Conservation (phyloP, 2,113 vertebrate genomes). For the Cochlearius cochlearius region DNA sequence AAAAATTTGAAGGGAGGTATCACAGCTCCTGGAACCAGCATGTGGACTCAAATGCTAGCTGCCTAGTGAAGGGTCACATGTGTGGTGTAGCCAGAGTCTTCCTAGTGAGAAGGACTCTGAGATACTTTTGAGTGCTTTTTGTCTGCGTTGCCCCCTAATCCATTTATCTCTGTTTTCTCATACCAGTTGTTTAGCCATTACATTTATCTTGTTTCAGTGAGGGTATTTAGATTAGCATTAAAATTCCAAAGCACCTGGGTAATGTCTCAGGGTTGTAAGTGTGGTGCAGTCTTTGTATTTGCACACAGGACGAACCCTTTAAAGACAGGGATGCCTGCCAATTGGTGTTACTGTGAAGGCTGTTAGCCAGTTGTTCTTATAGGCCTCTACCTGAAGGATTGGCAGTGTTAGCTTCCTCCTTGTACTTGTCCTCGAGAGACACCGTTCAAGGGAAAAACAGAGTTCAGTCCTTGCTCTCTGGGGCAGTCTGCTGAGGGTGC, state of each 20-base stretch:
- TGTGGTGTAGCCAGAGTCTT: neutral
- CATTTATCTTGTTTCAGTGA: neutral
- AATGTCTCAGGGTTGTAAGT: neutral
- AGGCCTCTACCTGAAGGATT: neutral
- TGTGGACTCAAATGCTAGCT: neutral
- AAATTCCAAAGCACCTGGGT: constrained; percentile 18
- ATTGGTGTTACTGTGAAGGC: neutral
- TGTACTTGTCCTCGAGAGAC: neutral
- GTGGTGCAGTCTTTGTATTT: neutral
- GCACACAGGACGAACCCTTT: neutral
- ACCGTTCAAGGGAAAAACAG: neutral
- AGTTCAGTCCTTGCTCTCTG: neutral
- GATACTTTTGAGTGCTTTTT: neutral
- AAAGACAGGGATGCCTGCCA: neutral
- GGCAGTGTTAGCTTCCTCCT: neutral
- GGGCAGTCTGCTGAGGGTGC: neutral
- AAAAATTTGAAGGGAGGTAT: neutral
- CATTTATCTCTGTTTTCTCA: constrained; percentile 9
- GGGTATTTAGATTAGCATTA: constrained; percentile 26
- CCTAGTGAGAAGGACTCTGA: neutral
- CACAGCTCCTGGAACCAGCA: neutral
- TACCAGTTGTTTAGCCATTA: neutral
- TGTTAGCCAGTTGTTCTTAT: neutral
- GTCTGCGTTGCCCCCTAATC: neutral
- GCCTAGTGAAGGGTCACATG: neutral